Evolutionary conservation across 2,888 invertebrate genomes (phyloP), one percentile per base, ranked within the genome.

Genomic region (Drosophila tanythrix): DNA sequence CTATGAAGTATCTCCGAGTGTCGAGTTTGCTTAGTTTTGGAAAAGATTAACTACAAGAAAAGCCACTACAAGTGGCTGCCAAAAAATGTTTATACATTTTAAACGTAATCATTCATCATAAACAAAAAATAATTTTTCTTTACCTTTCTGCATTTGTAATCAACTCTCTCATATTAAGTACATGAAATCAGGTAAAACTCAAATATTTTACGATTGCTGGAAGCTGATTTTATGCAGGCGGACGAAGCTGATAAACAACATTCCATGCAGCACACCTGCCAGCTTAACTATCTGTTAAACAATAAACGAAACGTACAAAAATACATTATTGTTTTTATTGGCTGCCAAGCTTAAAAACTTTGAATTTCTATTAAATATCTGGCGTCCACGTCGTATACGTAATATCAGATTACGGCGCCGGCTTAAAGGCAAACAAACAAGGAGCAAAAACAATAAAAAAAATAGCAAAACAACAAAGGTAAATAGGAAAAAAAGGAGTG

Each of bases 391-490:
- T 88, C 86, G 88, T 86, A 86, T 88, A 86, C 82, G 88, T 88
- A 86, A 88, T 86, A 86, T 86, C 85, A 88, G 86, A 88, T 88
- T 83, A 88, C 82, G 83, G 70, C 57, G 68, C 74, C 76, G 73
- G 88, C 88, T 88, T 88, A 88, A 86, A 86, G 86, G 81, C 72
- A 79, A 77, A 66, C 74, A 74, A 78, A 75, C 72, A 69, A 73
- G 71, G 63, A 62, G 52, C 31, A 60, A 52, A 65, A 70, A 15
- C 56, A 67, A 74, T 53, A 75, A 50, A 53, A 48, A 74, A 79
- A 76, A 83, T 74, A 81, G 79, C 81, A 87, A 87, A 84, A 84
- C 84, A 88, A 88, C 88, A 85, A 85, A 88, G 85, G 88, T 86
- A 82, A 82, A 82, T 73, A 82, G 78, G 65, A 61, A 67, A 74